Conservation (phyloP, 92 coral and sea anemone genomes). For the Bergia sp. region DNA sequence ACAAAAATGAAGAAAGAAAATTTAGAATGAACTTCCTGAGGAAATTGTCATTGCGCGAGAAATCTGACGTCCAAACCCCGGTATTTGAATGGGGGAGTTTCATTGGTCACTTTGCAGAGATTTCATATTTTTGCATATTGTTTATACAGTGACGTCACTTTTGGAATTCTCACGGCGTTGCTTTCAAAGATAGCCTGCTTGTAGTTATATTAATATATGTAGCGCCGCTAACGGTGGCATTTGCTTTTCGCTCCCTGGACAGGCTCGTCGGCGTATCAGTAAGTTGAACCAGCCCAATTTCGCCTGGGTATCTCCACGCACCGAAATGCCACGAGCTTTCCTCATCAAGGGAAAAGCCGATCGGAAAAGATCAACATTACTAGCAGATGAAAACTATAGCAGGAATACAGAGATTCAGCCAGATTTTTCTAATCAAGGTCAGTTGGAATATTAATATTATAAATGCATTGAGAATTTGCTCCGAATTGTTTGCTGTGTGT, state of each 20-base stretch:
- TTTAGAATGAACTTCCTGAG: conserved; percentile 35
- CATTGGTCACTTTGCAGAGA: conserved; percentile 35
- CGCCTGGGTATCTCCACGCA: conserved; percentile 45
- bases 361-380: conserved; percentile 51
- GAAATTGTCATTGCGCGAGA: not conserved
- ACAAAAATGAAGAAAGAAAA: not conserved
- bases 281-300: conserved; percentile 37
- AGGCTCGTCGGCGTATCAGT: conserved; percentile 39
- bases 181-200: conserved; percentile 31
- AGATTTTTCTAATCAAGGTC: conserved; percentile 41
- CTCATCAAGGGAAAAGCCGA: conserved; percentile 76
- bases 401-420: conserved; percentile 46
- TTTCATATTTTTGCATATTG: conserved; percentile 44
- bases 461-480: conserved; percentile 30
- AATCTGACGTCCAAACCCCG: not conserved
- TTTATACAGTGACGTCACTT: conserved; percentile 31
- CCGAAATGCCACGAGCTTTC: conserved; percentile 87
- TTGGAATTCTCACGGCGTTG: conserved; percentile 50
- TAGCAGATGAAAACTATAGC: conserved; percentile 45
- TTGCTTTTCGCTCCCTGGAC: conserved; percentile 15
- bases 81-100: conserved; percentile 36
- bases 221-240: conserved; percentile 51
- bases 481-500: conserved; percentile 34
- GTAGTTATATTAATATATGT: not conserved
- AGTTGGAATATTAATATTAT: conserved; percentile 13